phyloP scores from a whole-genome alignment of 2,113 vertebrate species.

The Oenanthe melanoleuca region DNA sequence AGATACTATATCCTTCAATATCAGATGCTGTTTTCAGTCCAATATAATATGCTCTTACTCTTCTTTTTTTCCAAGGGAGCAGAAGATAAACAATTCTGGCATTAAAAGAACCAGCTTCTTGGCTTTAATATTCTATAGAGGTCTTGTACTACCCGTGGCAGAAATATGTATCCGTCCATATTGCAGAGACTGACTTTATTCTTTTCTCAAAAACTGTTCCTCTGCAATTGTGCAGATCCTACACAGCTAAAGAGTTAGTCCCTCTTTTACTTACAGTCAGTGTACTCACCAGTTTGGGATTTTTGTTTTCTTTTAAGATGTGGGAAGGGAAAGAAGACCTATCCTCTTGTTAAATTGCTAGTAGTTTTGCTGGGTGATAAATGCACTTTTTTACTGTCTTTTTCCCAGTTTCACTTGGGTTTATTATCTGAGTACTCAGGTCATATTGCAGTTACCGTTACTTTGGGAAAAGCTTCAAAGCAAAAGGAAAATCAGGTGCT shows the following conservation, averaged over 20 bases:
- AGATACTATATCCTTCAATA: background rate
- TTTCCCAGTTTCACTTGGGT: background rate
- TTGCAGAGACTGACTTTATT: background rate
- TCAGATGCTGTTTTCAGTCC: background rate
- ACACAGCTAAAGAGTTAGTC: background rate
- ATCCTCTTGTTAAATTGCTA: background rate
- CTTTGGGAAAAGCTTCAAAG: background rate
- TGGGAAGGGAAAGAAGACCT: background rate
- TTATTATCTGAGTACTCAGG: background rate
- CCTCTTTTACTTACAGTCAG: background rate
- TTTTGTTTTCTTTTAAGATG: background rate
- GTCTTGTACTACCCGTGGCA: background rate
- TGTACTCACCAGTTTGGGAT: background rate
- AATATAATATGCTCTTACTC: background rate
- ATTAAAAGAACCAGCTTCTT: background rate
- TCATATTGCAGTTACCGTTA: background rate
- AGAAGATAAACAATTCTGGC: background rate
- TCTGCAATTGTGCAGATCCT: background rate
- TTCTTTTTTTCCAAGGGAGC: background rate
- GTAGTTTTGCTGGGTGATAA: background rate
- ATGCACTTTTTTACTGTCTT: background rate
- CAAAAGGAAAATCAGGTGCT: background rate
- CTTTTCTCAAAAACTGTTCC: background rate
- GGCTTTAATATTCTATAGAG: background rate
- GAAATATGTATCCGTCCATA: background rate